Base-by-base conservation (phyloP, 2,113 vertebrate genomes). In the Carlito syrichta region DNA sequence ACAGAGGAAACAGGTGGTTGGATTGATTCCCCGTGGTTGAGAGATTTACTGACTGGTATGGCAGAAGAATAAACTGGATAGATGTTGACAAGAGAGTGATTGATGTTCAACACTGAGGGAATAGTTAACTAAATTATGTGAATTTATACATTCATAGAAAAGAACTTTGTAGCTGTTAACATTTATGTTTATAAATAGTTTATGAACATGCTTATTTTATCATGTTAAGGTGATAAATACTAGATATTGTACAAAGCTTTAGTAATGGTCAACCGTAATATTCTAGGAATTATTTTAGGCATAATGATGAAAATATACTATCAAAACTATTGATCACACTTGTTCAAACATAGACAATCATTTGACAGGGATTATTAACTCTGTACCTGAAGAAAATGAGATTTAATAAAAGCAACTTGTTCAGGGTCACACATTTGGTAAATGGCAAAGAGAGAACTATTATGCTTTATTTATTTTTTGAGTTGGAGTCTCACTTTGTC, bases 101-200 rank as follows among this genome's bases (percentile, higher is more conserved):
- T 90, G 74, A 81, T 82, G 25, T 40, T 50, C 74, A 86, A 50
- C 40, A 63, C 17, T 77, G 54, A 94, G 50, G 68, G 58, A 87
- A 25, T 58, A 84, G n/a, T 87, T 91, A 66, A 96, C 22, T 83
- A 86, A 83, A 76, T 91, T 60, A 77, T 73, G 62, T n/a, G n/a
- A n/a, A n/a, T n/a, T n/a, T n/a, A 95, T 50, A 77, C 19, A 89
- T 77, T 95, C 30, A 52, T 95, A 73, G 66, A 83, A 88, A 82
- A 89, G n/a, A 83, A 71, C 32, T 63, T 11, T 78, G 52, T 85
- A 85, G 78, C 78, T 77, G 45, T 92, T 83, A 56, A 79, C 35
- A 62, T 94, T 91, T 83, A 54, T 96, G 11, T 83, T 92, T 96
- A 85, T 50, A 13, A 82, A 60, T 66, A 23, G 12, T 89, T 93